phyloP scores from a whole-genome alignment of 64 coral and sea anemone species.

The Hydrozoanthus tunicans region DNA sequence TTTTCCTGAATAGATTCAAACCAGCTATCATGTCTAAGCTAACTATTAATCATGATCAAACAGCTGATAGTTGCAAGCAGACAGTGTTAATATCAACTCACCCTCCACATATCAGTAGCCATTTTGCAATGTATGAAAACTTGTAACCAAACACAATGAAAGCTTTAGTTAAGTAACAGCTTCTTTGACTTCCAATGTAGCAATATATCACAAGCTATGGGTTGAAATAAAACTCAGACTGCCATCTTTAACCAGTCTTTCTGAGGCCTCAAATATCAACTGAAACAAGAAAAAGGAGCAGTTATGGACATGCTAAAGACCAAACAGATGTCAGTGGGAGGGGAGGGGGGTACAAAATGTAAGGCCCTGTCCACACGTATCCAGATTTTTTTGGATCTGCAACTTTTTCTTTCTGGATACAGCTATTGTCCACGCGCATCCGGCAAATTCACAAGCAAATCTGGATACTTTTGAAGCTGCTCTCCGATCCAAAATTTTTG shows the following conservation, averaged over 20 bases:
- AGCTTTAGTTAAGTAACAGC: constrained; percentile 65
- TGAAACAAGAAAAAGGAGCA: background rate
- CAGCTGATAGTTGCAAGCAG: background rate
- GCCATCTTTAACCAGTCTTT: constrained; percentile 12
- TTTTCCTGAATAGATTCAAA: no score
- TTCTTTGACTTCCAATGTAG: constrained; percentile 56
- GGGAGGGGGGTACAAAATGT: no score
- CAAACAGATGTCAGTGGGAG: no score
- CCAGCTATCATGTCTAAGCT: background rate
- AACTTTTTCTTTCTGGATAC: no score
- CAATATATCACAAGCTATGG: constrained; percentile 14
- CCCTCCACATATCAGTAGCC: constrained; percentile 81
- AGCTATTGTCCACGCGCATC: no score
- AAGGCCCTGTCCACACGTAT: background rate
- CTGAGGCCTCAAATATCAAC: constrained; percentile 19
- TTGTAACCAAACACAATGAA: constrained; percentile 62
- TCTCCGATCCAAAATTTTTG: no score
- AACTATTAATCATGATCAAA: background rate
- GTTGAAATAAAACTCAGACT: constrained; percentile 1
- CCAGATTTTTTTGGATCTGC: background rate
- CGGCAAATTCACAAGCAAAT: no score
- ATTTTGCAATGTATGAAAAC: constrained; percentile 61
- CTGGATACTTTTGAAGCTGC: no score
- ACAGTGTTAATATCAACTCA: constrained; percentile 10
- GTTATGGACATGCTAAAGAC: no score